Evolutionary conservation across 2,113 vertebrate genomes (phyloP).

Genomic region (Rattus rattus): DNA sequence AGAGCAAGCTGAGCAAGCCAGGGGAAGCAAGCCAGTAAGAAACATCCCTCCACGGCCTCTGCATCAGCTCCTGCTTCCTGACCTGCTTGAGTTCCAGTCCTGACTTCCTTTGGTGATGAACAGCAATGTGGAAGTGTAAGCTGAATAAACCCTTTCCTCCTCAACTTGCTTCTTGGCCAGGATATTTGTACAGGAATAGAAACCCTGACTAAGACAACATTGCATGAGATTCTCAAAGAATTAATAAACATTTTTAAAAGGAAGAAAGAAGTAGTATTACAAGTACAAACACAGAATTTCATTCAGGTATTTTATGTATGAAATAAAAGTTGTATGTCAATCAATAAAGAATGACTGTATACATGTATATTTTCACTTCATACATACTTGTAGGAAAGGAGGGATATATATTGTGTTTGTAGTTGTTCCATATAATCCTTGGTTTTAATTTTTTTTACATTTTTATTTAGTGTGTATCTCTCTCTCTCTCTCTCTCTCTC

Average conservation of each 20-base stretch:
- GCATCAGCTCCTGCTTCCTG: no score
- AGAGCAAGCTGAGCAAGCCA: no score
- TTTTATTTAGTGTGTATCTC: not conserved
- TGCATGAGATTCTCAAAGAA: not conserved
- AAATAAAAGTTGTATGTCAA: not conserved
- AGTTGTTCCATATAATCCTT: conserved; percentile 46
- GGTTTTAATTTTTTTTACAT: not conserved
- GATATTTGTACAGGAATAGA: no score
- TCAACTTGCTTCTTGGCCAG: no score
- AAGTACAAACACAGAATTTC: not conserved
- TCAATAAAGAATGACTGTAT: not conserved
- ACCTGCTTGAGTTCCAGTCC: no score
- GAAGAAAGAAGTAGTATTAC: not conserved
- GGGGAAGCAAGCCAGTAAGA: no score
- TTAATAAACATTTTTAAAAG: not conserved
- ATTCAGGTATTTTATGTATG: not conserved
- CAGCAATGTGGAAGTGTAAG: no score
- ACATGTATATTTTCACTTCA: not conserved
- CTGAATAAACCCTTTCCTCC: no score
- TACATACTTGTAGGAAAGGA: not conserved
- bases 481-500: no score
- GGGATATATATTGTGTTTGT: conserved; percentile 10
- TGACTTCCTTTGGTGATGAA: no score
- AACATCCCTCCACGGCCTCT: no score
- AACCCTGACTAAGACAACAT: not conserved